A percentile compares a stretch with the other conserved stretches of the same genome.
These are phyloP conservation scores for Apodemia zela DNA, from an alignment of 2,888 invertebrate genomes.

Conservation along the genomic window DNA sequence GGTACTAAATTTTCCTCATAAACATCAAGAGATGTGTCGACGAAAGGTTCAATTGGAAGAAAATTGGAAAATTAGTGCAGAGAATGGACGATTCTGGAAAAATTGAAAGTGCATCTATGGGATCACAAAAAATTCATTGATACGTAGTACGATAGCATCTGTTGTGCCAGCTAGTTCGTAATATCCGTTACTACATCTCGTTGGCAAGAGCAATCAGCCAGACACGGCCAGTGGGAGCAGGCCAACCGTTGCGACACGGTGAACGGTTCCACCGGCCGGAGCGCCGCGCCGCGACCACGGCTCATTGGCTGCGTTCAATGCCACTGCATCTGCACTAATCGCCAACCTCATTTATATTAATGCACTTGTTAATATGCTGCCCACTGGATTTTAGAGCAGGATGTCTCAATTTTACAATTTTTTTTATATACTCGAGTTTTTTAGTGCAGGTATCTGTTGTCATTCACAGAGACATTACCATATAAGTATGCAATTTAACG, in stretches of 20 bases:
- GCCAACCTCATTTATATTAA: background rate
- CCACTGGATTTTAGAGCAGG: background rate
- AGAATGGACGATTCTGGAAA: too few species aligned
- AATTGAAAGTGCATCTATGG: too few species aligned
- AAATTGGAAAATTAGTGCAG: too few species aligned
- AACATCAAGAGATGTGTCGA: too few species aligned
- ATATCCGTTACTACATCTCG: background rate
- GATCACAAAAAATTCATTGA: background rate
- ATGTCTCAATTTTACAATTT: too few species aligned
- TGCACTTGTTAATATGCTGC: background rate
- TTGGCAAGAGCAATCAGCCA: background rate
- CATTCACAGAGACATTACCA: too few species aligned
- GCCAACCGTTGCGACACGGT: background rate
- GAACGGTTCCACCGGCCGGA: conserved; percentile 22
- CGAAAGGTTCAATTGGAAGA: too few species aligned
- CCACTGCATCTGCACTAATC: conserved; percentile 30
- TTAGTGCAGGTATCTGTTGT: too few species aligned
- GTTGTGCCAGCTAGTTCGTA: background rate
- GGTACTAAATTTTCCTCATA: too few species aligned
- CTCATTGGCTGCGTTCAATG: conserved; percentile 58
- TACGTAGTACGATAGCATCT: background rate
- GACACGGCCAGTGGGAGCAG: background rate
- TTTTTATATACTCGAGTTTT: background rate
- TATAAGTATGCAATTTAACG: too few species aligned
- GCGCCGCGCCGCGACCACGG: conserved; percentile 41